Evolutionary conservation across 1,140 invertebrate genomes (phyloP).

Genomic region (Argopecten irradians): DNA sequence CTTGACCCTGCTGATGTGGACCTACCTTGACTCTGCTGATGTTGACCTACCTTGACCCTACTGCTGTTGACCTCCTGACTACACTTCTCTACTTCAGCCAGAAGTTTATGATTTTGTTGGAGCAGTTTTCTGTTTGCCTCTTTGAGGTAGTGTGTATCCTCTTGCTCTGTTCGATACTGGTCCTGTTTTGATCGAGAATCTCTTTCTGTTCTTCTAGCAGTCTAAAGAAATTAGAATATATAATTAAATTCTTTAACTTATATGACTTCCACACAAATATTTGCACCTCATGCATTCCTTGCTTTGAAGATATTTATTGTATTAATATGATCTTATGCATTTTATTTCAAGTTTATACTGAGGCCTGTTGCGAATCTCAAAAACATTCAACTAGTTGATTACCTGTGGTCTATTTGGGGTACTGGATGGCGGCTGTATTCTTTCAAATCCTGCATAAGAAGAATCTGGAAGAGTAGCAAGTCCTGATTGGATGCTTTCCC

Average conservation of each 20-base stretch:
- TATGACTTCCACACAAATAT: too few relatives aligned
- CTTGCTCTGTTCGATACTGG: background rate
- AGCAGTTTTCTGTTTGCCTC: constrained; percentile 66
- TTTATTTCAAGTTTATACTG: too few relatives aligned
- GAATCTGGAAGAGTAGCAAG: constrained; percentile 66
- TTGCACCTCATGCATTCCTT: too few relatives aligned
- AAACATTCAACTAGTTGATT: constrained; percentile 25
- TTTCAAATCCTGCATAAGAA: constrained; percentile 68
- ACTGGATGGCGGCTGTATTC: constrained; percentile 60
- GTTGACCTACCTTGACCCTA: constrained; percentile 66
- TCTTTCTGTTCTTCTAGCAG: background rate
- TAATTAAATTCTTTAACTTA: too few relatives aligned
- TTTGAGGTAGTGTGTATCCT: constrained; percentile 54
- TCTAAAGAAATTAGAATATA: background rate
- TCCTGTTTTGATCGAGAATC: background rate
- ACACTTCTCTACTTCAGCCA: constrained; percentile 68
- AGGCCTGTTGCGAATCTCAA: too few relatives aligned
- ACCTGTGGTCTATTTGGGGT: constrained; percentile 66
- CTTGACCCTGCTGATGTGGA: too few relatives aligned
- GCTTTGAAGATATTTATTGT: too few relatives aligned
- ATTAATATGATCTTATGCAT: too few relatives aligned
- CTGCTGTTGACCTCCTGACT: constrained; percentile 61
- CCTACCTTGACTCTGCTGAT: constrained; percentile 63
- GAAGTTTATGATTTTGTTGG: constrained; percentile 68
- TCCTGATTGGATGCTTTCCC: constrained; percentile 61